Evolutionary conservation across 2,797 vertebrate species (phyloP), one percentile per base, ranked within the genome.

Genomic region (Malacoraja senta): DNA sequence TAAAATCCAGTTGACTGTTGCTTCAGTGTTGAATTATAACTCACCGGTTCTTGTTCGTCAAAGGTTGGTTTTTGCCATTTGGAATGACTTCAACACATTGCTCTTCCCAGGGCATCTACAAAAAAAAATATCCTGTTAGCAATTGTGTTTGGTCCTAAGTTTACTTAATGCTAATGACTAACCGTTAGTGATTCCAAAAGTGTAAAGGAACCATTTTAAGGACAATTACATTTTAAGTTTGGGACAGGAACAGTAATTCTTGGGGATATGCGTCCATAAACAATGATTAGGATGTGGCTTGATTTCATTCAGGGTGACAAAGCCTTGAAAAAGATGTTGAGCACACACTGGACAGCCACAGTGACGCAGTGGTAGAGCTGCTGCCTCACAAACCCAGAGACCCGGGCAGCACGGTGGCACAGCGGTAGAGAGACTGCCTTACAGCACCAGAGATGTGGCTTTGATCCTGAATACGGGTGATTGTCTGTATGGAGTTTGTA

Each of bases 31-130:
- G 19, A 68, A 6, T 17, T 29, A 44, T 53, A 92, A 95, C 95
- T 1, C 95, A 96, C 96, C 94, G 96, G 94, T 96, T 96, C 93
- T 81, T 93, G 72, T 94, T 94, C 94, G 94, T 81, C 74, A 96
- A 95, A 81, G 79, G 24, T 65, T 93, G 7, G 0, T 15, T 19
- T 58, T 68, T 94, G 94, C 95, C 95, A 93, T 95, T 94, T 93
- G 94, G 94, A 94, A 95, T 94, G 93, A 96, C 93, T 3, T 96
- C 94, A 38, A 93, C 32, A 1, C 94, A 91, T 68, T 71, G 83
- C 53, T 93, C 93, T 76, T 95, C 94, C 95, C 96, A 96, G 24
- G 76, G 93, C 2, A 95, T 79, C 96, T 96, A 92, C 29, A 95
- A 94, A 63, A 94, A 94, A 93, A n/a, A 0, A 68, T 26, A 53